Conservation (phyloP, 2,888 invertebrate species). For the Caenorhabditis panamensis region DNA sequence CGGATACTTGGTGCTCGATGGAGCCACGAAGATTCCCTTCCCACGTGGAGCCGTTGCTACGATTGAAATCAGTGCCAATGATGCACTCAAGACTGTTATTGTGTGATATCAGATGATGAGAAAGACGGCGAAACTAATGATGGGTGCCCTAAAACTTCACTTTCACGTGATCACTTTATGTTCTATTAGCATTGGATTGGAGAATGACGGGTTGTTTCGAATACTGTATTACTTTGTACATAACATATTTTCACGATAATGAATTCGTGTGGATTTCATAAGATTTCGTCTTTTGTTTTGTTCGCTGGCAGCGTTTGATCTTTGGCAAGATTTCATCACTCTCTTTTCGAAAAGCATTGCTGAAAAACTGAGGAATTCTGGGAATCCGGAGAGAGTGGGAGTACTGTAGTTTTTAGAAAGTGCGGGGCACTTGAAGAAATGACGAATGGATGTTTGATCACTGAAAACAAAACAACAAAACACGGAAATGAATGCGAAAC, state of each 20-base stretch:
- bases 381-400: too few species aligned
- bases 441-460: background rate
- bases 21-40: constrained; percentile 93
- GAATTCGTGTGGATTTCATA: background rate
- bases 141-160: background rate
- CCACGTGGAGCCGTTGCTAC: constrained; percentile 93
- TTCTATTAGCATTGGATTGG: constrained; percentile 17
- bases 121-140: background rate
- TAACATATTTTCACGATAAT: constrained; percentile 4
- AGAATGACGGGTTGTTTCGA: constrained; percentile 16
- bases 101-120: constrained; percentile 17
- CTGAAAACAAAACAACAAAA: background rate
- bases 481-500: constrained; percentile 28
- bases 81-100: constrained; percentile 57
- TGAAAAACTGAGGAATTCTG: background rate
- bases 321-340: background rate
- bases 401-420: background rate
- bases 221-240: constrained; percentile 17
- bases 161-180: constrained; percentile 13
- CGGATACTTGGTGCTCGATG: constrained; percentile 91
- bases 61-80: constrained; percentile 87
- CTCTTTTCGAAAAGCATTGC: too few species aligned
- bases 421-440: background rate
- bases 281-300: background rate
- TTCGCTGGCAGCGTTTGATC: too few species aligned